Percentiles rank a stretch among this genome's conserved stretches.
phyloP scores from a whole-genome alignment of 2,113 vertebrate genomes.

The Mixornis gularis region DNA sequence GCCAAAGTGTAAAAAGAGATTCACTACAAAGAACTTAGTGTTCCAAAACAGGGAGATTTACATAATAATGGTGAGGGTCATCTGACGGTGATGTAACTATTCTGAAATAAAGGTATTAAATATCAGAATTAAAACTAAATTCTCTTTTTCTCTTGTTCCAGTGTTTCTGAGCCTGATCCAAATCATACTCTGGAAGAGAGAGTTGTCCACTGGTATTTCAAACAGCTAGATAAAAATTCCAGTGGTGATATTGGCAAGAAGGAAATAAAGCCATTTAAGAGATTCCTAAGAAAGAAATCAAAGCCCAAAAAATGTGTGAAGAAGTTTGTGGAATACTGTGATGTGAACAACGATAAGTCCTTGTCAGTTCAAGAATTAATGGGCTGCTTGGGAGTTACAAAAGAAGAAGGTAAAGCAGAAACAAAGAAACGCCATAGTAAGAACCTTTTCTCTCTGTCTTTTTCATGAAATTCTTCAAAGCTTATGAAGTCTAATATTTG shows the following conservation, averaged over 20 bases:
- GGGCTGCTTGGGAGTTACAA: conserved; percentile 90
- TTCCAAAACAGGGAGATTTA: neutral
- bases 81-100: neutral
- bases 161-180: conserved; percentile 91
- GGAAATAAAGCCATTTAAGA: conserved; percentile 95
- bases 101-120: neutral
- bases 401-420: conserved; percentile 80
- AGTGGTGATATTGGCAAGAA: conserved; percentile 95
- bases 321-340: conserved; percentile 96
- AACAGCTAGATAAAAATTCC: conserved; percentile 89
- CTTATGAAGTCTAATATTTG: neutral
- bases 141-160: conserved; percentile 35
- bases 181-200: conserved; percentile 94
- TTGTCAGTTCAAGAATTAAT: conserved; percentile 90
- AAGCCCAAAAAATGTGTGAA: conserved; percentile 97
- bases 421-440: conserved; percentile 69
- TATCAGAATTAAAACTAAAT: neutral
- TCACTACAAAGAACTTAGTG: neutral
- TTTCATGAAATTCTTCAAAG: neutral
- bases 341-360: conserved; percentile 88
- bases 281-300: conserved; percentile 91
- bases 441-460: neutral
- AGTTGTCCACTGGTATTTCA: conserved; percentile 97
- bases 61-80: neutral
- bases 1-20: neutral